phyloP scores from a whole-genome alignment of 2,113 vertebrate genomes.

The Thymallus thymallus region DNA sequence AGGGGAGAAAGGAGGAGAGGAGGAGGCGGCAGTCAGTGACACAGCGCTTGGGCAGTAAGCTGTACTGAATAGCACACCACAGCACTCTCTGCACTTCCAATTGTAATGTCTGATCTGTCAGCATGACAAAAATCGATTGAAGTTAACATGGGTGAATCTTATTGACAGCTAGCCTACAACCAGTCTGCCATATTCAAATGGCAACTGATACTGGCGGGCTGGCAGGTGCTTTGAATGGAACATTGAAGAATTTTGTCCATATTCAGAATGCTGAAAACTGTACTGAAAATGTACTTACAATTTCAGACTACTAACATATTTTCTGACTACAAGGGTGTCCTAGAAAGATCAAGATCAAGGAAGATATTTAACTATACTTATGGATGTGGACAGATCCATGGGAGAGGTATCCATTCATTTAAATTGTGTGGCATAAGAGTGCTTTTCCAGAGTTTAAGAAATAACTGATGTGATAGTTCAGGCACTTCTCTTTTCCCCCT shows the following conservation, averaged over 20 bases:
- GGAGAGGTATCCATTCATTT: neutral
- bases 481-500: too few species aligned
- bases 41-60: neutral
- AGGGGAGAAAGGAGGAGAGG: neutral
- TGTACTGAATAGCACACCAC: conserved; percentile 4
- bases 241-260: neutral
- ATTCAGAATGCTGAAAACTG: neutral
- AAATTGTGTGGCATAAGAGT: too few species aligned
- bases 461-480: too few species aligned
- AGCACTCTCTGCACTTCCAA: conserved; percentile 20
- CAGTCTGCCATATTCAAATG: conserved; percentile 3
- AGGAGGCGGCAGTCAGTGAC: neutral
- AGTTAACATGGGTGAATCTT: conserved; percentile 8
- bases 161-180: conserved; percentile 17
- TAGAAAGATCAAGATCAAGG: neutral
- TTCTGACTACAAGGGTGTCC: neutral
- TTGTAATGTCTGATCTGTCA: conserved; percentile 10
- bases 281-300: neutral
- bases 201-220: neutral
- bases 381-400: neutral
- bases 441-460: too few species aligned
- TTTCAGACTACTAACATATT: neutral
- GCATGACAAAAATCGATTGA: conserved; percentile 6
- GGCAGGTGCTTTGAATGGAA: neutral
- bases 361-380: neutral